phyloP scores from a whole-genome alignment of 2,888 invertebrate species.

The Drosophila lutescens region DNA sequence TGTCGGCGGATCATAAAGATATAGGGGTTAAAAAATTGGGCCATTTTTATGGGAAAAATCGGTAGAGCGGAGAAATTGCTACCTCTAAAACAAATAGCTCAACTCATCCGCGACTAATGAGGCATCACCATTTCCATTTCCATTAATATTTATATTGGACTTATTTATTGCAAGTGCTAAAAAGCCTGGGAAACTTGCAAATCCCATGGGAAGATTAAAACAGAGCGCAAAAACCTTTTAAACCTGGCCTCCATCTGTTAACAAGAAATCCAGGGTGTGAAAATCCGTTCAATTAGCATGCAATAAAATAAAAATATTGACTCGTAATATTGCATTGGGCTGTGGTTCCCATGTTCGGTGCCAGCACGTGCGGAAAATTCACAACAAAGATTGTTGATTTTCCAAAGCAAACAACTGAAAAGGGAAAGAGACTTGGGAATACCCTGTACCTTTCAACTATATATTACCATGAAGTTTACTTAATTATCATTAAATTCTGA shows the following conservation, averaged over 20 bases:
- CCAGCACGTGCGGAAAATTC: constrained; percentile 44
- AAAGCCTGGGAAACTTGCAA: constrained; percentile 15
- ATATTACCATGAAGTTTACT: background rate
- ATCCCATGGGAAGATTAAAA: constrained; percentile 12
- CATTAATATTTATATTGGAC: constrained; percentile 4
- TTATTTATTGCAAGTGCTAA: constrained; percentile 6
- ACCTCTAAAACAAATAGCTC: background rate
- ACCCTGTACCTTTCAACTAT: background rate
- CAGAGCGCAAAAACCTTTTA: constrained; percentile 7
- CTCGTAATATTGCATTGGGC: constrained; percentile 4
- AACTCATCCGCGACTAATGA: background rate
- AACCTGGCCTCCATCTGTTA: constrained; percentile 13
- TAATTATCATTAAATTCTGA: background rate
- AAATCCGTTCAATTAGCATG: constrained; percentile 38
- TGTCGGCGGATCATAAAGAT: constrained; percentile 44
- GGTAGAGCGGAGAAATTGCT: background rate
- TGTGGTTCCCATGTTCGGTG: constrained; percentile 23
- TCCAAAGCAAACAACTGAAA: constrained; percentile 1
- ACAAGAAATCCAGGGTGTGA: constrained; percentile 25
- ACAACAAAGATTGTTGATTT: constrained; percentile 11
- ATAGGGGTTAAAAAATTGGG: constrained; percentile 2
- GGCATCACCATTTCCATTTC: background rate
- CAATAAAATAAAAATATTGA: constrained; percentile 24
- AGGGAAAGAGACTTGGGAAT: background rate
- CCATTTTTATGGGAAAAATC: background rate